Evolutionary conservation across 1,140 invertebrate genomes (phyloP).

Genomic region (Phocides pigmalion): DNA sequence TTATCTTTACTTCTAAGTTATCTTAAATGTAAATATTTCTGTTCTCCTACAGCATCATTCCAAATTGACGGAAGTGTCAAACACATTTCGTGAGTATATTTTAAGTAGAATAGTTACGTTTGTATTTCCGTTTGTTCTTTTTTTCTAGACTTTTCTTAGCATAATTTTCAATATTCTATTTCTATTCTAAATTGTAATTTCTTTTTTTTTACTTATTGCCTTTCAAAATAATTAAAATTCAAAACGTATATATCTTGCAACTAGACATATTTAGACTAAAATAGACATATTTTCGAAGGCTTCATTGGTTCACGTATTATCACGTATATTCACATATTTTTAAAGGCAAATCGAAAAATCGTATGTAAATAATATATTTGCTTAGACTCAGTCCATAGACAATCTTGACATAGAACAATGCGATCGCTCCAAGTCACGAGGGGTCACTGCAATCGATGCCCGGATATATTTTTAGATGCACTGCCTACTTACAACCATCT

Average conservation of each 20-base stretch:
- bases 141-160: too few relatives aligned
- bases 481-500: constrained; percentile 44
- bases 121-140: neutral
- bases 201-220: too few relatives aligned
- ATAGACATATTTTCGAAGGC: too few relatives aligned
- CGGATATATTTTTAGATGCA: constrained; percentile 79
- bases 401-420: constrained; percentile 41
- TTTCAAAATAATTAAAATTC: too few relatives aligned
- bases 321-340: too few relatives aligned
- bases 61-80: constrained; percentile 62
- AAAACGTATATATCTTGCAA: too few relatives aligned
- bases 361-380: constrained; percentile 18
- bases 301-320: too few relatives aligned
- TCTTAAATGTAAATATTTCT: constrained; percentile 66
- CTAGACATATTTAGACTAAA: too few relatives aligned
- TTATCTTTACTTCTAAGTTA: constrained; percentile 7
- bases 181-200: too few relatives aligned
- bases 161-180: too few relatives aligned
- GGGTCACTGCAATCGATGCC: constrained; percentile 67
- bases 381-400: constrained; percentile 8
- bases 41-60: constrained; percentile 77
- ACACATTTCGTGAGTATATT: constrained; percentile 47
- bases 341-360: too few relatives aligned
- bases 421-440: constrained; percentile 43
- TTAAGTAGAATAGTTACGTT: neutral